Percentiles rank a stretch among this genome's conserved stretches.
Evolutionary conservation across 2,888 invertebrate species (phyloP).

Genomic region (Dexiosoma caninum): DNA sequence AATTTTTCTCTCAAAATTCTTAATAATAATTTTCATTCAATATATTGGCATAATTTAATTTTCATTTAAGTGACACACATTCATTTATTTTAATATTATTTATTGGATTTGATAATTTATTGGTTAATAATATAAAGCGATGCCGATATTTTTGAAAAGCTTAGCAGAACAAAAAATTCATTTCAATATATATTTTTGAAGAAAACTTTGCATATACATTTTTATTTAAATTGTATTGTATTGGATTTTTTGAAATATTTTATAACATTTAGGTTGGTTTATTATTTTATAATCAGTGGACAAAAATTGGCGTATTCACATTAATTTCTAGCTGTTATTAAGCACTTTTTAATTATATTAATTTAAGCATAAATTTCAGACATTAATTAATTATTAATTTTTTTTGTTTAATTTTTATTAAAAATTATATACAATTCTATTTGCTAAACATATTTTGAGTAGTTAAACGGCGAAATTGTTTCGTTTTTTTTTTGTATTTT

Average conservation of each 20-base stretch:
- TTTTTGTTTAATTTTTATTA: background rate
- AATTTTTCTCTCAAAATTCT: background rate
- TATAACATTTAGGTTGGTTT: conserved; percentile 6
- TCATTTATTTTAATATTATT: conserved; percentile 3
- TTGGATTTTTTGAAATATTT: background rate
- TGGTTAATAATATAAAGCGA: conserved; percentile 17
- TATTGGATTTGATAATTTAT: background rate
- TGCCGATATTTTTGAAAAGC: conserved; percentile 25
- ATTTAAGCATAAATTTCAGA: conserved; percentile 12
- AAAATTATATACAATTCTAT: background rate
- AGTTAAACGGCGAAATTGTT: background rate
- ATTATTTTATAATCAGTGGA: background rate
- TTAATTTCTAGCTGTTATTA: background rate
- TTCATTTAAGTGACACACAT: conserved; percentile 13
- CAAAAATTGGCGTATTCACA: background rate
- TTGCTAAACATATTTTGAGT: background rate
- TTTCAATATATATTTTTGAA: background rate
- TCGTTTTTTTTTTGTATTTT: too few species aligned
- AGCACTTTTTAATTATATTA: conserved; percentile 28
- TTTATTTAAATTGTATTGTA: background rate
- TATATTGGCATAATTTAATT: background rate
- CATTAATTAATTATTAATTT: background rate
- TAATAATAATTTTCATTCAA: background rate
- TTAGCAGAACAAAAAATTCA: conserved; percentile 19
- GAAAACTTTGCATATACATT: conserved; percentile 10